Evolutionary conservation across 2,113 vertebrate species (phyloP).

Genomic region (Oxyura jamaicensis): DNA sequence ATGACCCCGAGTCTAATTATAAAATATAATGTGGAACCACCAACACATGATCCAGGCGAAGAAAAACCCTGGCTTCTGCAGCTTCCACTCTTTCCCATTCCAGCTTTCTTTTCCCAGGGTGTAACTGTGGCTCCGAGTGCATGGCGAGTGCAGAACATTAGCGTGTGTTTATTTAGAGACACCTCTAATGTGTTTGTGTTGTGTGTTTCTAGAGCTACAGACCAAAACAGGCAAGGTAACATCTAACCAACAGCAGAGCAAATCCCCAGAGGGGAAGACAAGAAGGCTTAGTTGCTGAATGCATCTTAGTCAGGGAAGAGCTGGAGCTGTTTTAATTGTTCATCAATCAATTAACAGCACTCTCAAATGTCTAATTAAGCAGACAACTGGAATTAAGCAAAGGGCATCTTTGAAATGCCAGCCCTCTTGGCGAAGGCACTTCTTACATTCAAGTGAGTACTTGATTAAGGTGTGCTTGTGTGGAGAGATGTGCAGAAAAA

Average conservation of each 20-base stretch:
- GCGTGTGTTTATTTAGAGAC: conserved; percentile 44
- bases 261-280: conserved; percentile 43
- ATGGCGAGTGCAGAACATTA: not conserved
- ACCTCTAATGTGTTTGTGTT: conserved; percentile 42
- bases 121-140: not conserved
- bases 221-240: conserved; percentile 61
- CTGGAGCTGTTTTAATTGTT: conserved; percentile 71
- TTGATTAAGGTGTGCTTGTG: conserved; percentile 67
- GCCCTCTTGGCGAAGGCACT: conserved; percentile 28
- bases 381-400: conserved; percentile 74
- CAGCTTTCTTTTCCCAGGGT: not conserved
- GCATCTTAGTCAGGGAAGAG: conserved; percentile 59
- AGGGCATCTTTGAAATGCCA: conserved; percentile 71
- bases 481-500: conserved; percentile 1
- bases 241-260: conserved; percentile 35
- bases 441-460: conserved; percentile 62
- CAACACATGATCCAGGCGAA: not conserved
- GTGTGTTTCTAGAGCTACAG: conserved; percentile 60
- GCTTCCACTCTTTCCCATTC: not conserved
- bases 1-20: conserved; percentile 18
- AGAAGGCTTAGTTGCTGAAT: conserved; percentile 48
- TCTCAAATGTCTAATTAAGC: conserved; percentile 73
- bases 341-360: conserved; percentile 72
- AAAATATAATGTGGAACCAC: conserved; percentile 13
- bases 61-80: not conserved